These are phyloP conservation scores for Alca torda DNA, from an alignment of 2,797 vertebrate species.

Conservation along the genomic window DNA sequence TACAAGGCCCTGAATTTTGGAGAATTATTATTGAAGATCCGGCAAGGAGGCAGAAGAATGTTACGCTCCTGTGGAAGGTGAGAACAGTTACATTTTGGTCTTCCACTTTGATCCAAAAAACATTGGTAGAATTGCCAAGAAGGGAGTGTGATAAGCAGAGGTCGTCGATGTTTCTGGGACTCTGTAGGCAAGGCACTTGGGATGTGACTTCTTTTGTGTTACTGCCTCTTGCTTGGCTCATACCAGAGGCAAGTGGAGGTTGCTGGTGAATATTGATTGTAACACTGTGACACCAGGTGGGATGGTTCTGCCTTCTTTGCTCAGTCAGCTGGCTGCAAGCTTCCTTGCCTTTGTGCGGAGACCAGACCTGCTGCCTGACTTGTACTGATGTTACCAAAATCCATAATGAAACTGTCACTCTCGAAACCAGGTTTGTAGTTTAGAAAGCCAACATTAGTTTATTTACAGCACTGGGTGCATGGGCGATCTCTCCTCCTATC, in stretches of 20 bases:
- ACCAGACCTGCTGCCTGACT: not conserved
- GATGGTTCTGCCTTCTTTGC: not conserved
- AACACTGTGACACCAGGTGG: not conserved
- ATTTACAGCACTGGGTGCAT: too few relatives aligned
- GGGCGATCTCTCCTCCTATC: too few relatives aligned
- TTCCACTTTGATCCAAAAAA: not conserved
- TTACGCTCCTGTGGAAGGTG: constrained; percentile 92
- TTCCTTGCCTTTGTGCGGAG: not conserved
- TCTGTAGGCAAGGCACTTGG: not conserved
- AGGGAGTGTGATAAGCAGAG: fast-evolving
- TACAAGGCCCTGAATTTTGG: constrained; percentile 92
- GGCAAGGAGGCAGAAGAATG: constrained; percentile 76
- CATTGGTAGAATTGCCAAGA: not conserved
- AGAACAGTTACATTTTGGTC: not conserved
- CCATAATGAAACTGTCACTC: too few relatives aligned
- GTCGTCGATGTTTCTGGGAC: not conserved
- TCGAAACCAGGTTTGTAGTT: too few relatives aligned
- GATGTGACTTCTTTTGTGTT: not conserved
- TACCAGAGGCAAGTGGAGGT: not conserved
- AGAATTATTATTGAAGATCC: constrained; percentile 78
- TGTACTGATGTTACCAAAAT: too few relatives aligned
- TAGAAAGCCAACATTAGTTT: too few relatives aligned
- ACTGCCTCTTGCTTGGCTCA: not conserved
- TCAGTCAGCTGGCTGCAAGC: not conserved
- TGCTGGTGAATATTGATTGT: not conserved